These are phyloP conservation scores for Ibidorhyncha struthersii DNA, from an alignment of 2,113 vertebrate species.

Conservation along the genomic window DNA sequence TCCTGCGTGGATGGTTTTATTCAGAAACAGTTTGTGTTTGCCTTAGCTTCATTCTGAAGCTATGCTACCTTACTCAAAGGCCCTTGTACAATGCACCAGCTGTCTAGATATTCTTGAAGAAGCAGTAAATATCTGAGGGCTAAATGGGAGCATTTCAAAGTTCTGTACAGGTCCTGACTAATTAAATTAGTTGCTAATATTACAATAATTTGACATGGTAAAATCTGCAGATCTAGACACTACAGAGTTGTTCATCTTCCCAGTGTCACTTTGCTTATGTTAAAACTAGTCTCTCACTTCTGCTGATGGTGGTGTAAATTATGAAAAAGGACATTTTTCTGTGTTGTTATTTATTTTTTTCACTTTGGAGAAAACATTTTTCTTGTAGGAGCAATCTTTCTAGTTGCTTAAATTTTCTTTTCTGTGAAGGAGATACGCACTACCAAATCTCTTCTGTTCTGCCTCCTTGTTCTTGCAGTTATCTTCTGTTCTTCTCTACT, in stretches of 20 bases:
- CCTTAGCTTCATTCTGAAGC: neutral
- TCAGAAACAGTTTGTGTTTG: neutral
- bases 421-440: neutral
- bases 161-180: neutral
- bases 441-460: neutral
- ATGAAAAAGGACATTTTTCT: neutral
- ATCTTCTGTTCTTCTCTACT: neutral
- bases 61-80: neutral
- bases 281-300: neutral
- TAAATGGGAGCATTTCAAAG: neutral
- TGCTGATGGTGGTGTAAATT: neutral
- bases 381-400: neutral
- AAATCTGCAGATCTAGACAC: neutral
- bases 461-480: neutral
- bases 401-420: neutral
- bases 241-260: neutral
- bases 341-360: neutral
- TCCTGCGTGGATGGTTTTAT: neutral
- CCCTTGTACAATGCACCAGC: neutral
- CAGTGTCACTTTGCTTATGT: neutral
- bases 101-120: neutral
- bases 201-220: neutral
- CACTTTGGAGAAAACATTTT: neutral
- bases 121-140: neutral
- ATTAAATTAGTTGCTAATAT: neutral